Conservation (phyloP, 2,797 vertebrate genomes). For the Enteromius fasciolatus region DNA sequence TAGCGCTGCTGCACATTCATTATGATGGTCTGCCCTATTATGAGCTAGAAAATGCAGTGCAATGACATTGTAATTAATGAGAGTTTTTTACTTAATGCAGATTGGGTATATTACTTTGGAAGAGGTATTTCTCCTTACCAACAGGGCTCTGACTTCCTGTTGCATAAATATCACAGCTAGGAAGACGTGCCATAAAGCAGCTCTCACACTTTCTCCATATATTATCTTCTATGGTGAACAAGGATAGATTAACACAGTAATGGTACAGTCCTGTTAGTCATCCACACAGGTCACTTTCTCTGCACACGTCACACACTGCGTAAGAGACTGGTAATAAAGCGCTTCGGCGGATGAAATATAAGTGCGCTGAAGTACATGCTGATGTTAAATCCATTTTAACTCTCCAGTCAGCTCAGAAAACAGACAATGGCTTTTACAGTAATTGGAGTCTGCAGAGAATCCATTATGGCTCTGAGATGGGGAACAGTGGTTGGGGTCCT, state of each 20-base stretch:
- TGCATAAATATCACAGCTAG: slow-evolving; percentile 31
- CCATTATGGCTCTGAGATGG: slow-evolving; percentile 59
- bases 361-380: slow-evolving; percentile 60
- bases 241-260: slow-evolving; percentile 1
- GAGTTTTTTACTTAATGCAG: slow-evolving; percentile 43
- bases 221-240: slow-evolving; percentile 8
- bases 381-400: slow-evolving; percentile 74
- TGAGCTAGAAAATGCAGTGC: slow-evolving; percentile 47
- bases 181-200: slow-evolving; percentile 8
- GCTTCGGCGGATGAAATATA: slow-evolving; percentile 62
- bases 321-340: slow-evolving; percentile 16
- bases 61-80: slow-evolving; percentile 59
- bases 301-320: slow-evolving; percentile 15
- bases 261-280: slow-evolving; percentile 7
- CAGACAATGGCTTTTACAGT: slow-evolving; percentile 65
- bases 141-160: slow-evolving; percentile 57
- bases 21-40: slow-evolving; percentile 58
- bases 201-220: not conserved
- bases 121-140: slow-evolving; percentile 45
- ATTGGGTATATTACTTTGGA: slow-evolving; percentile 46
- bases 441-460: slow-evolving; percentile 71
- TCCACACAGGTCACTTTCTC: slow-evolving; percentile 26
- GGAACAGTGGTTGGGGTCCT: slow-evolving; percentile 47
- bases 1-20: slow-evolving; percentile 54
- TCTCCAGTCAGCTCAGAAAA: slow-evolving; percentile 61